Conservation (phyloP, 2,888 invertebrate genomes). For the Calameuta pallipes region DNA sequence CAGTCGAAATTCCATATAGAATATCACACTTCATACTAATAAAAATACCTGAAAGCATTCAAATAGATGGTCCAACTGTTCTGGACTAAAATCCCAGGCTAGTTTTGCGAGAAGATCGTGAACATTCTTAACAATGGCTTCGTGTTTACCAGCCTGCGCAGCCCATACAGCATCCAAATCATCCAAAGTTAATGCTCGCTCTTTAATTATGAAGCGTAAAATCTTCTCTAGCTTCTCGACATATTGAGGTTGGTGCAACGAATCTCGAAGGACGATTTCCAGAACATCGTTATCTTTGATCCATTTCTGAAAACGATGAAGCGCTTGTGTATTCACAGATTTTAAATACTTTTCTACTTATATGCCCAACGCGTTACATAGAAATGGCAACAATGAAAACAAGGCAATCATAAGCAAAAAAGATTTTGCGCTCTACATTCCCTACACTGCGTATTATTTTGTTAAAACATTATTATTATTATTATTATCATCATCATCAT, state of each 20-base stretch:
- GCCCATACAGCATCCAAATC: constrained; percentile 97
- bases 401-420: too few species aligned
- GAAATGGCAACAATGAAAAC: constrained; percentile 3
- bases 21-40: not conserved
- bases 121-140: constrained; percentile 97
- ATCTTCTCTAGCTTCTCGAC: constrained; percentile 98
- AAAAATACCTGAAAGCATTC: constrained; percentile 89
- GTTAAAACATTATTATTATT: too few species aligned
- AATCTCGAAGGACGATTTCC: constrained; percentile 94
- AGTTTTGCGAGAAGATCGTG: constrained; percentile 96
- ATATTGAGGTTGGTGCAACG: constrained; percentile 96
- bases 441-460: too few species aligned
- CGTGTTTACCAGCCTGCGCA: constrained; percentile 97
- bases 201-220: constrained; percentile 95
- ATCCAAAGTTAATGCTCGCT: constrained; percentile 85
- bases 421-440: too few species aligned
- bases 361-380: constrained; percentile 9
- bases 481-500: too few species aligned
- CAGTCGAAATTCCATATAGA: not conserved
- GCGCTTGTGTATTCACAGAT: not conserved
- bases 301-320: constrained; percentile 78
- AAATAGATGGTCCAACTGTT: constrained; percentile 96
- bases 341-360: not conserved
- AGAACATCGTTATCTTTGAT: constrained; percentile 95
- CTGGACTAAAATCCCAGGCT: constrained; percentile 98